Percentiles rank a stretch among this genome's conserved stretches.
phyloP scores from a whole-genome alignment of 2,888 invertebrate species.

The Athrips mouffetella region DNA sequence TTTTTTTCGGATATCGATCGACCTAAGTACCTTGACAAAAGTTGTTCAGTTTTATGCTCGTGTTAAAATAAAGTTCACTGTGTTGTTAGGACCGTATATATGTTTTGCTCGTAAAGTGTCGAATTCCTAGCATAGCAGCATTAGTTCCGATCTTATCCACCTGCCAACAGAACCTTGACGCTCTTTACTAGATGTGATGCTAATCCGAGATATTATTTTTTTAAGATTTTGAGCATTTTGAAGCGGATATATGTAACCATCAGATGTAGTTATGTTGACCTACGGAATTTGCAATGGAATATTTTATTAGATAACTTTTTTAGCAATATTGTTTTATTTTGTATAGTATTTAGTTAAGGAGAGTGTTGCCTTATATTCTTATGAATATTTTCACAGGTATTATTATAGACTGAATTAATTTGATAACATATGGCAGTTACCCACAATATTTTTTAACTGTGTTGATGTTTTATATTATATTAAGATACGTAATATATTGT shows the following conservation, averaged over 20 bases:
- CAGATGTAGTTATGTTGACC: neutral
- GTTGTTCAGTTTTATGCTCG: too few relatives aligned
- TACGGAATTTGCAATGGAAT: neutral
- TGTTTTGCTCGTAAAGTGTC: too few relatives aligned
- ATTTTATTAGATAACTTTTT: neutral
- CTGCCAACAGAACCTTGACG: too few relatives aligned
- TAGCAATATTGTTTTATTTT: neutral
- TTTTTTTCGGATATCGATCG: too few relatives aligned
- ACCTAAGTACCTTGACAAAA: too few relatives aligned
- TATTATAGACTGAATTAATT: constrained; percentile 5
- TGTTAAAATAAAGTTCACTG: too few relatives aligned
- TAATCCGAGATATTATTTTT: too few relatives aligned
- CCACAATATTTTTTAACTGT: neutral
- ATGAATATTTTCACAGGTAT: constrained; percentile 2
- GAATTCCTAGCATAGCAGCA: too few relatives aligned
- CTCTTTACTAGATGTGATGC: too few relatives aligned
- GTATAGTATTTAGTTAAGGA: neutral
- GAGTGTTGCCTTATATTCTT: constrained; percentile 8
- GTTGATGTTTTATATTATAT: neutral
- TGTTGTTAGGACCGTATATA: too few relatives aligned
- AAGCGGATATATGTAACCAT: neutral
- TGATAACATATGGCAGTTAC: neutral
- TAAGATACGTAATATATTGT: too few relatives aligned
- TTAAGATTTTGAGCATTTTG: neutral
- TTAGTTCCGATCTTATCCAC: too few relatives aligned